Conservation (phyloP, 2,888 invertebrate species). For the Seira ritae region DNA sequence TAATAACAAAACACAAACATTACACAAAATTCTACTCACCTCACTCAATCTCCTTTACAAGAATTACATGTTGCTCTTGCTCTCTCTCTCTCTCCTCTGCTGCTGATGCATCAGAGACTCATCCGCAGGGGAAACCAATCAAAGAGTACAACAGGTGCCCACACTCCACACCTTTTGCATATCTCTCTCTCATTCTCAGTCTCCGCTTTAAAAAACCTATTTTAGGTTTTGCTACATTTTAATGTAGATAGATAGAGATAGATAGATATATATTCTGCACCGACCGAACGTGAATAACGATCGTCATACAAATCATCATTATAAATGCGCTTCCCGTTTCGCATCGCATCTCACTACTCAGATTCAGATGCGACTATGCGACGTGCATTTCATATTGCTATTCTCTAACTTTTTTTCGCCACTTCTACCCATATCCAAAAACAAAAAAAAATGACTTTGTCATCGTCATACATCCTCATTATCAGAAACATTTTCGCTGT, state of each 20-base stretch:
- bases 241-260: background rate
- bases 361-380: background rate
- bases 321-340: constrained; percentile 38
- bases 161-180: constrained; percentile 64
- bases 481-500: background rate
- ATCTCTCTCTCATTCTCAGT: constrained; percentile 42
- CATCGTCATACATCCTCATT: constrained; percentile 1
- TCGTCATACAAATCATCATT: constrained; percentile 14
- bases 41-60: no score
- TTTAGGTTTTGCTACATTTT: constrained; percentile 1
- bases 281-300: background rate
- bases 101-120: constrained; percentile 37
- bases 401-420: background rate
- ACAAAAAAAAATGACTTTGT: background rate
- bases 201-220: constrained; percentile 43
- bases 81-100: constrained; percentile 22
- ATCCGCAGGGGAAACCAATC: constrained; percentile 70
- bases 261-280: no score
- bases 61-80: background rate
- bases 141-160: constrained; percentile 71
- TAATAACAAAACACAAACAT: no score
- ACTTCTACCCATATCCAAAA: background rate
- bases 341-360: constrained; percentile 23
- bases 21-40: no score
- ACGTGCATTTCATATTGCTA: no score